Evolutionary conservation across 2,888 invertebrate species (phyloP).

Genomic region (Cephalotes varians): DNA sequence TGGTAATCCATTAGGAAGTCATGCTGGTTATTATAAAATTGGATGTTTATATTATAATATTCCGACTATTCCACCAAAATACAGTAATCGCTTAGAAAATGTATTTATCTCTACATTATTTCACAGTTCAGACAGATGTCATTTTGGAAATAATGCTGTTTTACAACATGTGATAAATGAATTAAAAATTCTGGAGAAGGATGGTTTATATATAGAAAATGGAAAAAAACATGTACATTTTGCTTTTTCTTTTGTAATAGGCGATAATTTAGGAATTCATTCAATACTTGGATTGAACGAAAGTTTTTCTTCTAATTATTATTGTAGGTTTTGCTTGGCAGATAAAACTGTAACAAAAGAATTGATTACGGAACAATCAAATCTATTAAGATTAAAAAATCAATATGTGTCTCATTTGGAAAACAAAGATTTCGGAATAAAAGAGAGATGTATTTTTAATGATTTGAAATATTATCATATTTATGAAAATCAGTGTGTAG

Average conservation of each 20-base stretch:
- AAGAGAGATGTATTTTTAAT: constrained; percentile 16
- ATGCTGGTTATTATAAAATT: too few species aligned
- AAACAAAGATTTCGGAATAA: background rate
- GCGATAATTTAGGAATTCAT: constrained; percentile 14
- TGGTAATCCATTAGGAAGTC: too few species aligned
- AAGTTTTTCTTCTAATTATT: constrained; percentile 23
- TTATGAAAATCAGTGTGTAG: constrained; percentile 23
- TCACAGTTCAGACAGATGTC: background rate
- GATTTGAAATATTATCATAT: constrained; percentile 10
- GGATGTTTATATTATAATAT: too few species aligned
- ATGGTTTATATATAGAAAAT: constrained; percentile 2
- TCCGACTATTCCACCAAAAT: too few species aligned
- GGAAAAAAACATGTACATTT: background rate
- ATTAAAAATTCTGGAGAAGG: background rate
- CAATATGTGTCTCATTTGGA: background rate
- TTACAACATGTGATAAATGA: constrained; percentile 3
- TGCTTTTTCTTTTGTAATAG: background rate
- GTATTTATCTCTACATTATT: constrained; percentile 24
- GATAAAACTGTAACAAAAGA: background rate
- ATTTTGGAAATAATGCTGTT: background rate
- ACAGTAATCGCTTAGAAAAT: background rate
- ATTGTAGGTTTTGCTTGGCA: background rate
- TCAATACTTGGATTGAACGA: constrained; percentile 8
- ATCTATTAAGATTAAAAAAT: background rate
- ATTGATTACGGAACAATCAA: constrained; percentile 7